Base-by-base conservation (phyloP, 2,113 vertebrate genomes). In the Trichechus manatus region DNA sequence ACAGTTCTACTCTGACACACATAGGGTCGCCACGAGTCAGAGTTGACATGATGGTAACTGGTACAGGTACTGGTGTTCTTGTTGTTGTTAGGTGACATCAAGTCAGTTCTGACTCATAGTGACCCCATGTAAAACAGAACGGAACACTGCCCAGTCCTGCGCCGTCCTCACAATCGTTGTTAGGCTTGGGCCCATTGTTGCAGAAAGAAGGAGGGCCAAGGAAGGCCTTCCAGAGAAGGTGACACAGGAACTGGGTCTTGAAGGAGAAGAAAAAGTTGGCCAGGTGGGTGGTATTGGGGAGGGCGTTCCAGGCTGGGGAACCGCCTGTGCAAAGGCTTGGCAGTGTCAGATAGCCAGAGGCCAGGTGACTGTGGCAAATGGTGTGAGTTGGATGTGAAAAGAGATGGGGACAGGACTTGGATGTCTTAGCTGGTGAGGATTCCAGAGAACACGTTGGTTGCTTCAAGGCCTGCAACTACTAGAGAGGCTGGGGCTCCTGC, bases 171-270 rank as follows among this genome's bases (percentile, higher is more conserved):
- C 47, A 56, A 56, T 17, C 15, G 14, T 56, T 56, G 53, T 56
- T 56, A 56, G 9, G 53, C 53, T 56, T 56, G 53, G 13, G 53
- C 15, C 53, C 15, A 56, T 56, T 56, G 53, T 56, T 56, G 14
- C 15, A 56, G 15, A 56, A 56, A 56, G 53, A 86, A 42, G 36
- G 14, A 90, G 53, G 8, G 22, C 89, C 82, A 59, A 78, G 78
- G 72, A 85, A 84, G 79, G 22, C 25, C 78, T 90, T 61, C 89
- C 94, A 59, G 36, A 95, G 31, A 59, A 87, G 77, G 36, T 53
- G 72, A 72, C 36, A 72, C 19, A 83, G 31, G 68, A 87, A 80
- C 56, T 82, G 85, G 64, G n/a, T n/a, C 78, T 50, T 86, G n/a
- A 92, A 92, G 44, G 44, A 87, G 9, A 8, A 1, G 4, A 33